Evolutionary conservation across 2,888 invertebrate species (phyloP).

Genomic region (Campaea margaritaria): DNA sequence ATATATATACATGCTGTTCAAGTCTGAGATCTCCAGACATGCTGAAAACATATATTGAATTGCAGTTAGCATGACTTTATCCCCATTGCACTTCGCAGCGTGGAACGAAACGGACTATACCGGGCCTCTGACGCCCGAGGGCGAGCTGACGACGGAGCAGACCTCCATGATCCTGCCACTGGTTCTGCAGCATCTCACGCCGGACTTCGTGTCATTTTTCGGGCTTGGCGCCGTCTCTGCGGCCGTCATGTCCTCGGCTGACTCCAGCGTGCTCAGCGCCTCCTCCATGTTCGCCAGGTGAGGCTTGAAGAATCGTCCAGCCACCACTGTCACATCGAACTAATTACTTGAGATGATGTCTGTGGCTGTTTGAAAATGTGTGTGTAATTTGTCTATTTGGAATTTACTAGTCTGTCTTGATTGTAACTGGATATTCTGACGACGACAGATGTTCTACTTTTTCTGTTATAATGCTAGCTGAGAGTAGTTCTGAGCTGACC

Average conservation of each 20-base stretch:
- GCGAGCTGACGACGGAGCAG: conserved; percentile 90
- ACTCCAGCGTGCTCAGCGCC: conserved; percentile 98
- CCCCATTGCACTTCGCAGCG: conserved; percentile 82
- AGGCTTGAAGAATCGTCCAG: no score
- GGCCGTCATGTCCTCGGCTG: conserved; percentile 99
- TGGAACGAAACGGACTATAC: conserved; percentile 97
- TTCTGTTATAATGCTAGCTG: no score
- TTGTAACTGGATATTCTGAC: no score
- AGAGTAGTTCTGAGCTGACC: background rate
- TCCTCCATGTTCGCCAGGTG: conserved; percentile 98
- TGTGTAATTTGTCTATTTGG: no score
- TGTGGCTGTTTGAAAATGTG: no score
- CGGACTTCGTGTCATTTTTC: conserved; percentile 98
- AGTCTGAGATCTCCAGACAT: no score
- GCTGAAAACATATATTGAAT: no score
- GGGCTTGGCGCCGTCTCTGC: conserved; percentile 99
- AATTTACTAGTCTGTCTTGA: no score
- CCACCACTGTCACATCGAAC: no score
- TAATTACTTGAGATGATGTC: no score
- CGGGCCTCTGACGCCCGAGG: conserved; percentile 85
- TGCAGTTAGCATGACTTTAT: background rate
- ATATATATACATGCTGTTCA: no score
- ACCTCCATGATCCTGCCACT: conserved; percentile 98
- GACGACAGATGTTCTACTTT: no score
- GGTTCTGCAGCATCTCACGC: conserved; percentile 98